Conservation (phyloP, 2,113 vertebrate genomes). For the Sula dactylatra region DNA sequence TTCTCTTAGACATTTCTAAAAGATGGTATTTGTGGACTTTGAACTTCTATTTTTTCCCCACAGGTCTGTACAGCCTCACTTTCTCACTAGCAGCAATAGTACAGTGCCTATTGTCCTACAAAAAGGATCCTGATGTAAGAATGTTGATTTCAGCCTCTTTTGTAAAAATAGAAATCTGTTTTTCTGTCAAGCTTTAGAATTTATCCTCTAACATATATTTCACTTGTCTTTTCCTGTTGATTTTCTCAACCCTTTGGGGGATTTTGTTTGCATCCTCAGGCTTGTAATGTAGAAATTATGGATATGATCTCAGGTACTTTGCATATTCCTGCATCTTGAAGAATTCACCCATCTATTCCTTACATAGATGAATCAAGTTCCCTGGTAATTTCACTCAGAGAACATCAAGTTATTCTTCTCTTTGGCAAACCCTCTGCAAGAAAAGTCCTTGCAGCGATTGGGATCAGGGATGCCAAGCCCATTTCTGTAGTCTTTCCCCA, state of each 20-base stretch:
- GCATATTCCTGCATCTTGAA: background rate
- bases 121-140: background rate
- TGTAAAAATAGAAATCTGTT: background rate
- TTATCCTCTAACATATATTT: background rate
- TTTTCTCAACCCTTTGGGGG: background rate
- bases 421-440: background rate
- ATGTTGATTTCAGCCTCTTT: background rate
- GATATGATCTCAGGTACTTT: background rate
- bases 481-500: background rate
- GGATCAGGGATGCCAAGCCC: background rate
- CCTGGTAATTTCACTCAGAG: background rate
- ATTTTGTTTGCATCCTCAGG: background rate
- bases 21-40: background rate
- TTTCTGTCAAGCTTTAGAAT: background rate
- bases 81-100: background rate
- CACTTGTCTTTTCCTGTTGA: background rate
- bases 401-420: background rate
- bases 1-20: background rate
- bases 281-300: background rate
- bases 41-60: background rate
- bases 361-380: background rate
- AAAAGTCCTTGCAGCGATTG: background rate
- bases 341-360: background rate
- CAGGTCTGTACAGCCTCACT: background rate
- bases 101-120: background rate